These are phyloP conservation scores for Bellardia bayeri DNA, from an alignment of 2,888 invertebrate species.

Conservation along the genomic window DNA sequence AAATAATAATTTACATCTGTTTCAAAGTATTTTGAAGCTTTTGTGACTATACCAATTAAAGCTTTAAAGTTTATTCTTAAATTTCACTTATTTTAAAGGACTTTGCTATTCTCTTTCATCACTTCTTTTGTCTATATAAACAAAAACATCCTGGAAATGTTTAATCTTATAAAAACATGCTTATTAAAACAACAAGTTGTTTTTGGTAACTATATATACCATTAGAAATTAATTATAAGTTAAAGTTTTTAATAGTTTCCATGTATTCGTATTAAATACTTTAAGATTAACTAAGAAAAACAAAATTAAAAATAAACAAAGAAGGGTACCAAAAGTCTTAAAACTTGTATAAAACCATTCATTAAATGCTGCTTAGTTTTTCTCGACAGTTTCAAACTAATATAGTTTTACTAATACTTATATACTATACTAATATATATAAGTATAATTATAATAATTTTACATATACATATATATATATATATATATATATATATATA, in stretches of 20 bases:
- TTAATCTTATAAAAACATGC: background rate
- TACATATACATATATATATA: background rate
- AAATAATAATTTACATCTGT: too few species aligned
- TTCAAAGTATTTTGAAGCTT: too few species aligned
- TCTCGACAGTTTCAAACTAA: background rate
- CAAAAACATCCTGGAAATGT: background rate
- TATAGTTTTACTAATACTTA: background rate
- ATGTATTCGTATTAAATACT: conserved; percentile 11
- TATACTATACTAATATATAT: background rate
- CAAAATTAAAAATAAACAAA: conserved; percentile 19
- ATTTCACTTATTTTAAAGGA: too few species aligned
- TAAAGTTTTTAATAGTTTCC: conserved; percentile 52
- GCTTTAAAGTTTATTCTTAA: too few species aligned
- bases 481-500: too few species aligned
- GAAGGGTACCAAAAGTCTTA: conserved; percentile 23
- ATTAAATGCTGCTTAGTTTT: conserved; percentile 38
- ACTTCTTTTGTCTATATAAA: too few species aligned
- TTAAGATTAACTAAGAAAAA: background rate
- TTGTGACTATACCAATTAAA: too few species aligned
- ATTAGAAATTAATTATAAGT: conserved; percentile 53
- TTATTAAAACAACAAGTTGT: conserved; percentile 26
- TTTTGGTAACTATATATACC: conserved; percentile 6
- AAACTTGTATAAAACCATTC: conserved; percentile 45
- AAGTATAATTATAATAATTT: background rate
- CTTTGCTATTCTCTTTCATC: too few species aligned